A percentile compares a stretch with the other conserved stretches of the same genome.
These are phyloP conservation scores for Malurus splendens DNA, from an alignment of 2,797 vertebrate genomes.

Conservation along the genomic window DNA sequence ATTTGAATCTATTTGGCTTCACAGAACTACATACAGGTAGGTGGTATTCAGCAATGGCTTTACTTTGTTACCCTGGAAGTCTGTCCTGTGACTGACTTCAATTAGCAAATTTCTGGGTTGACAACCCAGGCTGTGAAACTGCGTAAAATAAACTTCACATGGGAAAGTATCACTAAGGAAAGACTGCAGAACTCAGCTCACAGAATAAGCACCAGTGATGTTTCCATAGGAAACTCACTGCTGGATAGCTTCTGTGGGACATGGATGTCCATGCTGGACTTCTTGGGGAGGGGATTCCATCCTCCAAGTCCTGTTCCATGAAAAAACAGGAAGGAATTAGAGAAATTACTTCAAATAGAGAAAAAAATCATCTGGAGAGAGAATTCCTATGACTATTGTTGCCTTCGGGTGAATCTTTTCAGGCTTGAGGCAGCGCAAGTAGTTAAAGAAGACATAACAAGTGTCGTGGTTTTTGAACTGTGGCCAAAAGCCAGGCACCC, in stretches of 20 bases:
- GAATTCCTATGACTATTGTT: background rate
- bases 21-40: background rate
- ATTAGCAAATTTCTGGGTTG: background rate
- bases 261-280: background rate
- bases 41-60: background rate
- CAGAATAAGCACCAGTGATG: background rate
- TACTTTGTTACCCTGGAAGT: background rate
- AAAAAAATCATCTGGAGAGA: background rate
- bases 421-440: background rate
- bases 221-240: background rate
- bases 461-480: no score
- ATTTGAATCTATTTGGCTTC: background rate
- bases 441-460: background rate
- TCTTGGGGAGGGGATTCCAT: background rate
- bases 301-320: background rate
- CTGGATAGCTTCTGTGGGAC: background rate
- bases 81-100: background rate
- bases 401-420: background rate
- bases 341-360: background rate
- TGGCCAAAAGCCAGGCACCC: no score
- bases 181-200: fast-evolving
- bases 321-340: background rate
- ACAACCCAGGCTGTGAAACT: background rate
- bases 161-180: background rate
- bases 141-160: background rate